Base-by-base conservation (phyloP, 2,888 invertebrate genomes). In the Galerucella pusilla region DNA sequence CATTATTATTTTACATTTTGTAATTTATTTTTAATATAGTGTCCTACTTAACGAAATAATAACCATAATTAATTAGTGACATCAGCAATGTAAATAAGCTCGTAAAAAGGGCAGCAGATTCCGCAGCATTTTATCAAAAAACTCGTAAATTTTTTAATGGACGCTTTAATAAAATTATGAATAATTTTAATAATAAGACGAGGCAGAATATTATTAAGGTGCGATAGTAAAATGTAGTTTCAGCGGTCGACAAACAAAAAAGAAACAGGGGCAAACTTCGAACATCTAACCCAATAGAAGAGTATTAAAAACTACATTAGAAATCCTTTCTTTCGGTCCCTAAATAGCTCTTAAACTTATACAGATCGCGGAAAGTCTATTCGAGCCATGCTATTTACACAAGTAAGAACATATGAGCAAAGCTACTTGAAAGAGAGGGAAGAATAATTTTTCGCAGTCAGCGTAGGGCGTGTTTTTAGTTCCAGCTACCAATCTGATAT, bases 71-170 rank as follows among this genome's bases (percentile, higher is more conserved):
- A 63, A 63, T 57, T 57, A 57, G 9, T 57, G 20, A 57, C 57
- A 57, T 20, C n/a, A n/a, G n/a, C 10, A 20, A 9, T 10, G 10
- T 20, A 57, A 52, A 16, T 57, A 57, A 10, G 57, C 9, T 57
- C 57, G 16, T 57, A 20, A 57, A 57, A 57, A 57, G 57, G 57
- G n/a, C n/a, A n/a, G 57, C 2, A 57, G 20, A 57, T 57, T n/a
- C 25, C 35, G 14, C 12, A 61, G 7, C 35, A 11, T 61, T 61
- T 61, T 61, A 25, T 35, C 28, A 61, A 61, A 61, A 61, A 16
- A 14, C 63, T 63, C 63, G n/a, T 63, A 35, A 63, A 63, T 63
- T 63, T 35, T 63, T 63, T 63, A 63, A 63, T 63, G 63, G n/a
- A 42, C 11, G 16, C 63, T 63, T 16, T 42, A 63, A 63, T 63